Evolutionary conservation across 2,113 vertebrate species (phyloP), one percentile per base, ranked within the genome.

Genomic region (Lophura nycthemera): DNA sequence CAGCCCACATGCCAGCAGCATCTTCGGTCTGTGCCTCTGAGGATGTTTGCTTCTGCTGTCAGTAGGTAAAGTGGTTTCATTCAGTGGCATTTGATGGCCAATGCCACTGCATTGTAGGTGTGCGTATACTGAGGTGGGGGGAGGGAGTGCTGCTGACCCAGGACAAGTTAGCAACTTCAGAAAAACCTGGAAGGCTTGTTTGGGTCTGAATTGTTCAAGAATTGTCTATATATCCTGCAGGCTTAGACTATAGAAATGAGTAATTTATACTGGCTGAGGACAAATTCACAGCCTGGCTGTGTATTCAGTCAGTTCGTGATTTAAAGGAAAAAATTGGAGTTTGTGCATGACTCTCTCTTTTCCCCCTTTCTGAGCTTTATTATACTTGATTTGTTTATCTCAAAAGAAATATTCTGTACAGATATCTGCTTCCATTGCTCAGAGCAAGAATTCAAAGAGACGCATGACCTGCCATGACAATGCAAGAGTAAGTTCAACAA

Each of bases 371-470:
- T 88, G 91, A 96, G 91, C 84, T 76, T 95, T 96, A 94, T 92
- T 93, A 59, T 90, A 85, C 78, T 93, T 95, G 93, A 90, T 95
- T 91, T 96, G 90, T 97, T 96, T 96, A 94, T 91, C 75, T 95
- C 86, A 79, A 90, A 97, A 94, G 57, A 88, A 93, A 80, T 79
- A 59, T 48, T 93, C 71, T 61, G 36, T 84, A 80, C 77, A 83
- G 93, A 57, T 86, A 93, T 77, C 83, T 92, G n/a, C 83, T 96
- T 86, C 54, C 64, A 89, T 96, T 92, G 84, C 90, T 95, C 40
- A 72, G 73, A 93, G 78, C 2, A 1, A 86, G 88, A 75, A 87
- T 81, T 94, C 72, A 72, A 85, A 89, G 89, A 91, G 93, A 91
- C 63, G 45, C 64, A 42, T 71, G 76, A 88, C 50, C 74, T 96